Evolutionary conservation across 2,888 invertebrate genomes (phyloP), one percentile per base, ranked within the genome.

Genomic region (Danaus chrysippus): DNA sequence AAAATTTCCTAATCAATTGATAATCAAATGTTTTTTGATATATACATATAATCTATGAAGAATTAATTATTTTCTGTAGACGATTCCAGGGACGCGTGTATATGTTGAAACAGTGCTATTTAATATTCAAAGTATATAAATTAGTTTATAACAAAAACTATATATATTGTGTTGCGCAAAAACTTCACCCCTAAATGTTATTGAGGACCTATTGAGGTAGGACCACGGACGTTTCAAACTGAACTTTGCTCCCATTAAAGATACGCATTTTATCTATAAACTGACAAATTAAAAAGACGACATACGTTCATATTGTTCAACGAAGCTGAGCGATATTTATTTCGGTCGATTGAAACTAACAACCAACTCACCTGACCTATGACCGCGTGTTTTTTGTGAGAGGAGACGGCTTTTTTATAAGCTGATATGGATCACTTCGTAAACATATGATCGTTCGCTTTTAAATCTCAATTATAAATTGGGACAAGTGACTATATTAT

Each of bases 141-240:
- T 34, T 46, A 46, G 15, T 46, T 13, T 46, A 46, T 46, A 10
- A 49, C 9, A 11, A 49, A n/a, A 17, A 49, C 15, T 17, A 17
- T 10, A n/a, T 15, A 58, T 58, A 42, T 58, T 19, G n/a, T 42
- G 44, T 49, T 67, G 67, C 68, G 69, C 69, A 71, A 72, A 69
- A 68, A 67, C 62, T 63, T 73, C 71, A 76, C 76, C 76, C 77
- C 72, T 71, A 65, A 67, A 69, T 62, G 55, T 62, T 61, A 64
- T 67, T 61, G 61, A 54, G 74, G 74, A 76, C 70, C 71, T 75
- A 74, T 82, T 83, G 82, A 66, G 80, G 82, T 82, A 82, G 81
- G 81, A 74, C 81, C 65, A 41, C 42, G 54, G 19, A 43, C 46
- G 54, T 59, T n/a, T 52, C 41, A 59, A 19, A 57, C 42, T 59